Evolutionary conservation across 2,797 vertebrate genomes (phyloP).

Genomic region (Melopsittacus undulatus): DNA sequence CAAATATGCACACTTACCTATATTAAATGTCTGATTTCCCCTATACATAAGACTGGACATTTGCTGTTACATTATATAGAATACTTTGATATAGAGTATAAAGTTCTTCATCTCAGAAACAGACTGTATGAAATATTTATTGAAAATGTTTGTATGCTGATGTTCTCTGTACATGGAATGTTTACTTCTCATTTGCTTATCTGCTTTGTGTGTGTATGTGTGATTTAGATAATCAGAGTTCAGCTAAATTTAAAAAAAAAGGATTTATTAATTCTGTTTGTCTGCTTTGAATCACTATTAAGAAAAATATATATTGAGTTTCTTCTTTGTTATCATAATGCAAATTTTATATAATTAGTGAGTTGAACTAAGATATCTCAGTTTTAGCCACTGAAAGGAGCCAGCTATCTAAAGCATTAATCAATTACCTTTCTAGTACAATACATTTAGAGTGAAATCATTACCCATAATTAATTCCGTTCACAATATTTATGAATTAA

Average conservation of each 20-base stretch:
- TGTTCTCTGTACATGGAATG: not conserved
- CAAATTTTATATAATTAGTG: constrained; percentile 23
- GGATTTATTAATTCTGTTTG: not conserved
- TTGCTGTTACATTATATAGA: not conserved
- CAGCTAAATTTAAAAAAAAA: not conserved
- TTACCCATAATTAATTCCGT: not conserved
- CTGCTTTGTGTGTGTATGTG: not conserved
- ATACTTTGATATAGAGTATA: not conserved
- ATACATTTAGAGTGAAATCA: not conserved
- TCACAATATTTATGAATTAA: constrained; percentile 11
- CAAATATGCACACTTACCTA: too few species aligned
- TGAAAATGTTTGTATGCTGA: not conserved
- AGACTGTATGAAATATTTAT: not conserved
- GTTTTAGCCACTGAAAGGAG: not conserved
- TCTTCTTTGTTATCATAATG: not conserved
- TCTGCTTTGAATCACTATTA: not conserved
- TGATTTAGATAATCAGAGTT: not conserved
- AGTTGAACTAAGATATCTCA: constrained; percentile 11
- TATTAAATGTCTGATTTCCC: not conserved
- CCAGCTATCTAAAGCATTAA: not conserved
- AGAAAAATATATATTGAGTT: not conserved
- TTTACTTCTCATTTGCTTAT: not conserved
- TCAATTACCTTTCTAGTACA: not conserved
- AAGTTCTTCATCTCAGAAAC: not conserved
- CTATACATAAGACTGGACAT: not conserved